Base-by-base conservation (phyloP, 2,888 invertebrate species). In the Chloroclysta siterata region DNA sequence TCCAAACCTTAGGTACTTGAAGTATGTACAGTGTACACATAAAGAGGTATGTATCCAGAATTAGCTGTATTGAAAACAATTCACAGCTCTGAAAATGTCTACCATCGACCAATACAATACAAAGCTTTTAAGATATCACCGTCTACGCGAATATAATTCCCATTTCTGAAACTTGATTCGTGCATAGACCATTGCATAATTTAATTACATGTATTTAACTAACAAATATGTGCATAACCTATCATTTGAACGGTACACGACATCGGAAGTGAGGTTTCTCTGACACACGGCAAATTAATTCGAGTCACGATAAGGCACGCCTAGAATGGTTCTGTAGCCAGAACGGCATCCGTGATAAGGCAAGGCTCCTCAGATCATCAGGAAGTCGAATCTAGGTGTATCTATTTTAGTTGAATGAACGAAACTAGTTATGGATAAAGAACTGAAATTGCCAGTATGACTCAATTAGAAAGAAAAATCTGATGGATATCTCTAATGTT, bases 291-390 rank as follows among this genome's bases (percentile, higher is more conserved):
- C 82, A 82, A 85, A 88, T 86, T 85, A 85, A 86, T 84, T 82
- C 83, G 60, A 87, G 87, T 90, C 90, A 90, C 90, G 90, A 89
- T 55, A 61, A 33, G 74, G 84, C 88, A 87, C 90, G 89, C 90
- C 90, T 81, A 75, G 83, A 82, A 87, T 89, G 87, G 89, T 89
- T 53, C 84, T 87, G 83, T 82, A 81, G 75, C 83, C 83, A 81
- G 75, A 83, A 84, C 84, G 60, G 76, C 81, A 81, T 84, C 86
- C 85, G 84, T 82, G 85, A 84, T 83, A 81, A 79, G 46, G 81
- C 81, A 79, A 83, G 79, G 81, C 79, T 82, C 77, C 72, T 83
- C 83, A 86, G 84, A 83, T 84, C 87, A 86, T 84, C 79, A 66
- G 72, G 78, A 80, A 76, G 81, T 79, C 78, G 77, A 74, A 53